Evolutionary conservation across 2,888 invertebrate genomes (phyloP).

Genomic region (Yponomeuta sedellus): DNA sequence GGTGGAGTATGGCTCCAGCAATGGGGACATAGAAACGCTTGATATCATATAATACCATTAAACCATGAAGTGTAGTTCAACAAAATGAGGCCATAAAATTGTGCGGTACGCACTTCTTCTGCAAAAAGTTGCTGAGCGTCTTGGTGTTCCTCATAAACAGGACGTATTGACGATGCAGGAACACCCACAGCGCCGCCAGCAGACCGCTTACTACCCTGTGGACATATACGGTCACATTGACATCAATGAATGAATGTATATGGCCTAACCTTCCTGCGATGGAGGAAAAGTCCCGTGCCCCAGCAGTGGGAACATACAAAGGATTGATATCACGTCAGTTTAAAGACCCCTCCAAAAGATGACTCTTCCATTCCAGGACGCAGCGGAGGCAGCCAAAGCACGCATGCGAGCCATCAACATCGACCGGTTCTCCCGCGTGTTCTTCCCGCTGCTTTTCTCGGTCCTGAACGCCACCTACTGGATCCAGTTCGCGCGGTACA

Average conservation of each 20-base stretch:
- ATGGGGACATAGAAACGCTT: too few relatives aligned
- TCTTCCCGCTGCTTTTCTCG: slow-evolving; percentile 92
- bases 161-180: slow-evolving; percentile 94
- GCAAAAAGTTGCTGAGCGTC: slow-evolving; percentile 91
- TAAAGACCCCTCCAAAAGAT: not conserved
- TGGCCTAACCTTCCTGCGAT: too few relatives aligned
- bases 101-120: slow-evolving; percentile 88
- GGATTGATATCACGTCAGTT: too few relatives aligned
- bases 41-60: too few relatives aligned
- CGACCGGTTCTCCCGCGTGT: slow-evolving; percentile 90
- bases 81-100: not conserved
- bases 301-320: too few relatives aligned
- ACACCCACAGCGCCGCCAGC: slow-evolving; percentile 94
- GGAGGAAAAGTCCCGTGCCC: not conserved
- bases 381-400: slow-evolving; percentile 60
- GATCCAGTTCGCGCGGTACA: slow-evolving; percentile 83
- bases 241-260: too few relatives aligned
- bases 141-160: slow-evolving; percentile 95
- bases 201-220: slow-evolving; percentile 88
- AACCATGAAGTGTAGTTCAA: too few relatives aligned
- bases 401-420: slow-evolving; percentile 83
- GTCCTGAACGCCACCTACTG: slow-evolving; percentile 92
- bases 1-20: too few relatives aligned
- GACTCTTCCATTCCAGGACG: slow-evolving; percentile 42
- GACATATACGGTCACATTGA: slow-evolving; percentile 25